Percentiles rank a stretch among this genome's conserved stretches.
Conservation (phyloP, 53 echinoderm and acorn worm species). For the Actinopyga echinites region DNA sequence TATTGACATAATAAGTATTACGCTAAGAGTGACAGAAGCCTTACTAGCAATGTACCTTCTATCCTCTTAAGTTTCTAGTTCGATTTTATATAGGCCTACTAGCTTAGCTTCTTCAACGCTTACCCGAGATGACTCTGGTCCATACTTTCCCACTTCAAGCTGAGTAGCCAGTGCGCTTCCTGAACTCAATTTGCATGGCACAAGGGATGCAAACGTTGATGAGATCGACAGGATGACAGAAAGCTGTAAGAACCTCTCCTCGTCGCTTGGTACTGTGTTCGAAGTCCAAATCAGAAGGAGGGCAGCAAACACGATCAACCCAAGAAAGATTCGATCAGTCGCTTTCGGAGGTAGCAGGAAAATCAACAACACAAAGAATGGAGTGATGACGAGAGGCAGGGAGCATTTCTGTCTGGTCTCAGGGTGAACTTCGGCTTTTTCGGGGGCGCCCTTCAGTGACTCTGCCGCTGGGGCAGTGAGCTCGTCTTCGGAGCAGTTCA, state of each 20-base stretch:
- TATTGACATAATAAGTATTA: no score
- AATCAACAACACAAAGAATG: slow-evolving; percentile 15
- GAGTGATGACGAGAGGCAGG: background rate
- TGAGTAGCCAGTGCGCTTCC: no score
- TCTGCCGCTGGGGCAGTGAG: no score
- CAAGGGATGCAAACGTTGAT: background rate
- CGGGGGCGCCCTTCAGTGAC: no score
- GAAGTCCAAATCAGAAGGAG: slow-evolving; percentile 15
- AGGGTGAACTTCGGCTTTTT: no score
- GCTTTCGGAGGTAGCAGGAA: slow-evolving; percentile 14
- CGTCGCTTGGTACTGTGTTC: background rate
- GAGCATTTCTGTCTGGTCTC: background rate
- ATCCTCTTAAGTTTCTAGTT: no score
- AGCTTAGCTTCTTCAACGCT: no score
- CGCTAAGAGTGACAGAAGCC: no score
- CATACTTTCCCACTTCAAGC: no score
- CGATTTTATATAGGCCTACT: no score
- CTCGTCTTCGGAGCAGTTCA: background rate
- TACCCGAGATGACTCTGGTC: no score
- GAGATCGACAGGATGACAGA: background rate
- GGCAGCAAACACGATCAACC: background rate
- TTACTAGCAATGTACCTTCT: no score
- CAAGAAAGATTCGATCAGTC: slow-evolving; percentile 12
- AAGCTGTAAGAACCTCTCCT: background rate
- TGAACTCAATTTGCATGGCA: background rate